Evolutionary conservation across 2,888 invertebrate genomes (phyloP).

Genomic region (Cheilosia pagana): DNA sequence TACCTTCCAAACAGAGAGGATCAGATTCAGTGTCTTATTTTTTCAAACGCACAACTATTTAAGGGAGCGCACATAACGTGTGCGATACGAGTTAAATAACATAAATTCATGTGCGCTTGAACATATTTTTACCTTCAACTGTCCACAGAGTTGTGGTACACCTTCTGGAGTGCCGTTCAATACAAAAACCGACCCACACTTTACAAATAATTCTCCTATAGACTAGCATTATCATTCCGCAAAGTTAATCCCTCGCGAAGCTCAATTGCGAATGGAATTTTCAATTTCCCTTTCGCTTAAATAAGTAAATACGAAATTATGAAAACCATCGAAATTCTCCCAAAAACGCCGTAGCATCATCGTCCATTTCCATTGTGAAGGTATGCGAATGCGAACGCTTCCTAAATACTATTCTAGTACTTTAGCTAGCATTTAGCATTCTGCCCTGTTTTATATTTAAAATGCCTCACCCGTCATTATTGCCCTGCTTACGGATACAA

Average conservation of each 20-base stretch:
- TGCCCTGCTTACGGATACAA: background rate
- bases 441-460: background rate
- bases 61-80: background rate
- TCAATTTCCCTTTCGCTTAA: background rate
- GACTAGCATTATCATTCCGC: too few relatives aligned
- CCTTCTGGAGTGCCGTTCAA: too few relatives aligned
- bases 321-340: background rate
- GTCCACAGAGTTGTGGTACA: too few relatives aligned
- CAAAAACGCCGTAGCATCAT: background rate
- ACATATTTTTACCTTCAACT: too few relatives aligned
- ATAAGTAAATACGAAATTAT: background rate
- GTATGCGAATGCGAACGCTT: background rate
- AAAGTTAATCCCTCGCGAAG: background rate
- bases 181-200: background rate
- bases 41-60: background rate
- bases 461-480: background rate
- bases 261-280: background rate
- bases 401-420: background rate
- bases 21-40: too few relatives aligned
- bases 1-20: too few relatives aligned
- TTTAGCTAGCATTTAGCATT: background rate
- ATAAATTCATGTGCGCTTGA: too few relatives aligned
- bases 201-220: too few relatives aligned
- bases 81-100: background rate
- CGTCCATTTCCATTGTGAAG: background rate